Evolutionary conservation across 2,888 invertebrate species (phyloP), one percentile per base, ranked within the genome.

Genomic region (Endotricha flammealis): DNA sequence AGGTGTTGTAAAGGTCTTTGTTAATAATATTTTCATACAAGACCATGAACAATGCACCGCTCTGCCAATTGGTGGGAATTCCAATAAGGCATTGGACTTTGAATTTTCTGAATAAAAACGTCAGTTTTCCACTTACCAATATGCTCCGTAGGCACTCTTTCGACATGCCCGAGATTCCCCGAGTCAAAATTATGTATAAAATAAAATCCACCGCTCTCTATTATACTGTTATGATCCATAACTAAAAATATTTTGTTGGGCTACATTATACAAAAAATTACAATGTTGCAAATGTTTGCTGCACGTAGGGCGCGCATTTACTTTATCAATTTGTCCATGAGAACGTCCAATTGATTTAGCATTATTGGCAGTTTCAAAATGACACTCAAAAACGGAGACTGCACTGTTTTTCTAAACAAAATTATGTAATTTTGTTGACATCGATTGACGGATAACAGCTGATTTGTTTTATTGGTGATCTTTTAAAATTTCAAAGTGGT

Each of bases 171-270:
- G 55, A 96, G 88, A 85, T 97, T 97, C 40, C 95, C 96, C 27
- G 96, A 96, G 78, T 96, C 96, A 87, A 96, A 96, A 73, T 94
- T 92, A 56, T 95, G 93, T 55, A 92, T 91, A 82, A 97, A 96
- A 56, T 90, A 88, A 79, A 95, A 93, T 56, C 92, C 93, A 57
- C 91, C 93, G 69, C 92, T 90, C 62, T 88, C 88, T 53, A 91
- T 81, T 59, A 78, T 68, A 68, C 69, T 81, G 67, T 70, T 81
- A 57, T 72, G 73, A 75, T 81, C 86, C 86, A 86, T 86, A 56
- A 66, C 72, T 76, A 63, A 53, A 54, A 60, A 50, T 67, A 61
- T 54, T 59, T 44, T 50, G 39, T 64, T 65, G 63, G 72, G 58
- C 83, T 81, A 83, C 85, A 83, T 86, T 72, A 79, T 85, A 76